Evolutionary conservation across 2,797 vertebrate genomes (phyloP), one percentile per base, ranked within the genome.

Genomic region (Parauchenoglanis punctatus): DNA sequence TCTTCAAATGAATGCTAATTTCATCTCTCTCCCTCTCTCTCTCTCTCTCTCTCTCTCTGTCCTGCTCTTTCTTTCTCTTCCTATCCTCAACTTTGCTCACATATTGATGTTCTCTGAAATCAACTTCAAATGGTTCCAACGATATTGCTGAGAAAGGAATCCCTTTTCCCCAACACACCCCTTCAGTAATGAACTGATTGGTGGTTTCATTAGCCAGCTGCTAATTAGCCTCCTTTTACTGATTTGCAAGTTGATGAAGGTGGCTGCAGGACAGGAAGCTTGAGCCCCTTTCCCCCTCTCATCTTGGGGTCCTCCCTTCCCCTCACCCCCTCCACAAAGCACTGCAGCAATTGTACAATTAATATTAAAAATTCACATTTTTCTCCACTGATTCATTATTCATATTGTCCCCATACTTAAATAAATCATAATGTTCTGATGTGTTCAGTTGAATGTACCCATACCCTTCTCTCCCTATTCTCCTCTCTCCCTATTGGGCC

Each of bases 221-320:
- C 97, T 98, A 98, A 99, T 99, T 99, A 98, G 97, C 96, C 97
- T 97, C 97, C 97, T 97, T 97, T 96, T 97, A 97, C 97, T 98
- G 97, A 98, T 99, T 98, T 98, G 97, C 97, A 98, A 98, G 97
- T 98, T 95, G 96, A 97, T 97, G 96, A 94, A 96, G 96, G 96
- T 97, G 97, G 96, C 96, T 97, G 96, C 96, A 97, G 97, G 97
- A 97, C 96, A 95, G 96, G 94, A 93, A 95, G 97, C 97, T 98
- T 98, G 97, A 98, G 97, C 96, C 93, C 94, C 92, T 83, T 61
- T 94, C 91, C 95, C 94, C 93, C 97, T 98, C 96, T 98, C 97
- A 99, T 98, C 97, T 98, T 95, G 93, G 96, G 96, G 96, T 96
- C 94, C 91, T 94, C 95, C 94, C 94, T 94, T 95, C 93, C 96